These are phyloP conservation scores for Leptura quadrifasciata DNA, from an alignment of 2,888 invertebrate species.

Conservation along the genomic window DNA sequence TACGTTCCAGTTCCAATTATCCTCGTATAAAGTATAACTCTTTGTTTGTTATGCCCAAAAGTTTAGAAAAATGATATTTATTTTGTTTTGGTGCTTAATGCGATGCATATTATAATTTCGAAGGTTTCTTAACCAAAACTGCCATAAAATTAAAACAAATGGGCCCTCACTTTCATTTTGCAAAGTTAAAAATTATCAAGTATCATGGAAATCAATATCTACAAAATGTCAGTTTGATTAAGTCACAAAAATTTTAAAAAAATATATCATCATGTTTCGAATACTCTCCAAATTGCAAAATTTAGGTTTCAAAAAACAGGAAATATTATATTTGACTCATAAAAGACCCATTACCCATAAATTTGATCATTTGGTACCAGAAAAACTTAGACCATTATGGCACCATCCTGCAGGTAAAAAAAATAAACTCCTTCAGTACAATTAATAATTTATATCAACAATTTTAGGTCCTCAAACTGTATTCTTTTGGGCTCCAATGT, in stretches of 20 bases:
- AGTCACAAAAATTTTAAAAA: not conserved
- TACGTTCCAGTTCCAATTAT: no score
- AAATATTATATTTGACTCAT: not conserved
- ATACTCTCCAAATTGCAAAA: not conserved
- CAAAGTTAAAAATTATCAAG: no score
- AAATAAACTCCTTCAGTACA: not conserved
- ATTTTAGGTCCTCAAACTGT: constrained; percentile 93
- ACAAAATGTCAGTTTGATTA: not conserved
- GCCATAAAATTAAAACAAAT: no score
- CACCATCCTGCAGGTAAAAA: constrained; percentile 44
- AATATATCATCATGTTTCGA: not conserved
- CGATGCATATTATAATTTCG: no score
- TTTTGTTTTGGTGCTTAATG: no score
- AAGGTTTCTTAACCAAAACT: no score
- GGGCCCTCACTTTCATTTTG: no score
- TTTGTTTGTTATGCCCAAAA: no score
- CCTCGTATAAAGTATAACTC: no score
- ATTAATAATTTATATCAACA: not conserved
- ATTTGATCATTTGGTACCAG: constrained; percentile 42
- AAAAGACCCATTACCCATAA: constrained; percentile 18
- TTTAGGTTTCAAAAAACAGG: not conserved
- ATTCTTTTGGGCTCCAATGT: constrained; percentile 96
- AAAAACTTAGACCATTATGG: constrained; percentile 41
- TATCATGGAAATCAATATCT: not conserved
- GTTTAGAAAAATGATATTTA: no score